Base-by-base conservation (phyloP, 2,797 vertebrate genomes). In the Sebastes itinus region DNA sequence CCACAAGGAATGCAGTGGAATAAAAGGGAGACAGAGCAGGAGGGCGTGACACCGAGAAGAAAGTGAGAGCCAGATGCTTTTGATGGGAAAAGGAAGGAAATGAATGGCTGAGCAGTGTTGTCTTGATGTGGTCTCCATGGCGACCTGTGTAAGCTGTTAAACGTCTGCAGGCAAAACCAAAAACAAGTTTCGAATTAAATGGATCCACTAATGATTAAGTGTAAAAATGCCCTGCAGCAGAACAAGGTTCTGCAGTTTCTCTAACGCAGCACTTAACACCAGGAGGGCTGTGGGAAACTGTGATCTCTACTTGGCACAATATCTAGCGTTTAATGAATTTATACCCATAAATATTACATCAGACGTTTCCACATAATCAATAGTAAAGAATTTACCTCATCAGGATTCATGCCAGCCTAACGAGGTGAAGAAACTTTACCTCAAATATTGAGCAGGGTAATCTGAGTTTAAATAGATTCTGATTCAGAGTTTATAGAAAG, bases 41-140 rank as follows among this genome's bases (percentile, higher is more conserved):
- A 75, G 80, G 72, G 70, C 28, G 76, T 73, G 65, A 67, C 62
- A 22, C 75, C 20, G 62, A 76, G 80, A 90, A 71, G 65, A 84
- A 88, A 88, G 82, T 59, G 46, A 76, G 64, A 67, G 65, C 59
- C 79, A 81, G 69, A 83, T 84, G 87, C 67, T 79, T 80, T 72
- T 75, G 77, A 88, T 78, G 71, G 81, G 72, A 61, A 83, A 72
- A 81, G 88, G 81, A 72, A 81, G 88, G 81, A 92, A 92, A 88
- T 81, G 3, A 88, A 83, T 63, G 66, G 69, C 63, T 76, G 7
- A 52, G 81, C 54, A 42, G 14, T 46, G 81, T 63, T 23, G 83
- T 78, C 62, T 89, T 85, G 77, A 85, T 81, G 84, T 85, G 80
- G 75, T 84, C 65, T 61, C 82, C 83, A 78, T 81, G 65, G 63